Evolutionary conservation across 2,888 invertebrate genomes (phyloP), one percentile per base, ranked within the genome.

Genomic region (Plagiodera versicolora): DNA sequence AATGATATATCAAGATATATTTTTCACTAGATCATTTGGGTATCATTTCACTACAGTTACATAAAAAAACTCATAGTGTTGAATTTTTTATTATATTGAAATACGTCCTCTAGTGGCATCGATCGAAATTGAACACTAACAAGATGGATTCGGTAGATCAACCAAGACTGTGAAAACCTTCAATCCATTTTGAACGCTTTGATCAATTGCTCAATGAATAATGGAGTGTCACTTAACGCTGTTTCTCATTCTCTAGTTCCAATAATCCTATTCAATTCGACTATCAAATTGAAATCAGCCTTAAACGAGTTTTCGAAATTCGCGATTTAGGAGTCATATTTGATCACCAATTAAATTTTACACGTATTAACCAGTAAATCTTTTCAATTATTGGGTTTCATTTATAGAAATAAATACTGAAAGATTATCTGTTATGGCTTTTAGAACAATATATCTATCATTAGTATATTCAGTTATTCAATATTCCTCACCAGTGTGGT

Each of bases 251-350:
- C 14, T 50, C 32, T 17, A 9, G 50, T 30, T 50, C 14, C 30
- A 50, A 50, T 30, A 50, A 30, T 50, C 32, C 50, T 50, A 50
- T 50, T 50, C 50, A 50, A 50, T 50, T 50, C 17, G 50, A 50
- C n/a, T 49, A 49, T 49, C 49, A 24, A 24, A 20, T 49, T 20
- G 49, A 49, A 49, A 49, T 28, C 11, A 20, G 49, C 49, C 49
- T 9, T 11, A 32, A 10, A 32, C 32, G 32, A 9, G 32, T 32
- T 32, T 32, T 32, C 10, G 32, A 32, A 32, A 32, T 32, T 32
- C 11, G 10, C 32, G 3, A 32, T 32, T 32, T 32, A 32, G 32
- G 32, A 32, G 32, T 32, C 11, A 32, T 32, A 32, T 11, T 32
- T 9, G 32, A 32, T 32, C 32, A 32, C 10, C 32, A 32, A 32